phyloP scores from a whole-genome alignment of 2,113 vertebrate genomes.

The Maccullochella peelii region DNA sequence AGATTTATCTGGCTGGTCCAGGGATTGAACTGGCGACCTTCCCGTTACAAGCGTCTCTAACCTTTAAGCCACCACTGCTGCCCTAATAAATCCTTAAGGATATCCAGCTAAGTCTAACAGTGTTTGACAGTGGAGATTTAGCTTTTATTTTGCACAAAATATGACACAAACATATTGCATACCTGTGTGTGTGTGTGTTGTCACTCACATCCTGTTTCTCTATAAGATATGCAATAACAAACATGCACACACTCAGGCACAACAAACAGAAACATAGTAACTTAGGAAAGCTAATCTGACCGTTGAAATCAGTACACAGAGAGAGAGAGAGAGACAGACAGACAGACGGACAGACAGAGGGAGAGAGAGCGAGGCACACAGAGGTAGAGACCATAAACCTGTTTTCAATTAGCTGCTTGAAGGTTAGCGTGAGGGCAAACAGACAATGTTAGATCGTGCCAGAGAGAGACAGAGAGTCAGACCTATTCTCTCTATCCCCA shows the following conservation, averaged over 20 bases:
- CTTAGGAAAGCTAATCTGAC: constrained; percentile 38
- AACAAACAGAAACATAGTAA: constrained; percentile 16
- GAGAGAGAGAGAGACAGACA: too few relatives aligned
- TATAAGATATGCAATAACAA: constrained; percentile 1
- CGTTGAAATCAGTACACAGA: constrained; percentile 9
- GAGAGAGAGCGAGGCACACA: not conserved
- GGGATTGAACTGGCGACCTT: not conserved
- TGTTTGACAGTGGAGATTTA: not conserved
- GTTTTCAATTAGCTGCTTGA: constrained; percentile 67
- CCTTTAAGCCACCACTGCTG: not conserved
- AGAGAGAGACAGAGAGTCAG: not conserved
- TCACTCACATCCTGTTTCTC: constrained; percentile 22
- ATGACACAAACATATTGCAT: not conserved
- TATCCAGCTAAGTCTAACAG: not conserved
- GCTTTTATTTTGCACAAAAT: not conserved
- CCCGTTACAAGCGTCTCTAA: not conserved
- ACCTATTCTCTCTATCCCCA: not conserved
- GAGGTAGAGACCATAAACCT: constrained; percentile 52
- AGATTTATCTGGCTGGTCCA: not conserved
- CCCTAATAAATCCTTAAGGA: not conserved
- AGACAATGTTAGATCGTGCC: constrained; percentile 30
- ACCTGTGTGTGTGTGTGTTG: not conserved
- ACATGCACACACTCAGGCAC: not conserved
- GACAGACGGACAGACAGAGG: too few relatives aligned
- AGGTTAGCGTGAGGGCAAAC: constrained; percentile 53